Conservation (phyloP, 2,113 vertebrate genomes). For the Crotalus viridis region DNA sequence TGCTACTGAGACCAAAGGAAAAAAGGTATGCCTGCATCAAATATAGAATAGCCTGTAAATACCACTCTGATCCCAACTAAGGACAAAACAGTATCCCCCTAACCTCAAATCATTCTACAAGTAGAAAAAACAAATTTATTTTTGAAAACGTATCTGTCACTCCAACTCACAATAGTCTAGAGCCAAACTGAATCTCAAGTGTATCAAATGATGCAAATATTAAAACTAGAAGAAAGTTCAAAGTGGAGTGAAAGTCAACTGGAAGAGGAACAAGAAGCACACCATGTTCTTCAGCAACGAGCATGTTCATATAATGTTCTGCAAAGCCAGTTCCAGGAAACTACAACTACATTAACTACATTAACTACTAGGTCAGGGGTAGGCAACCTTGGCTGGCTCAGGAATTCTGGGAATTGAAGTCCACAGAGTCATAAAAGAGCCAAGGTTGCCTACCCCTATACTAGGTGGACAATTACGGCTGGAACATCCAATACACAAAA, state of each 20-base stretch:
- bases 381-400: too few species aligned
- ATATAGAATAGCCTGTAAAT: not conserved
- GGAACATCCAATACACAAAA: not conserved
- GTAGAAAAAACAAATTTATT: not conserved
- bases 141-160: not conserved
- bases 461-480: not conserved
- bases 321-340: not conserved
- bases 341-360: not conserved
- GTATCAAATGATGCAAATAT: not conserved
- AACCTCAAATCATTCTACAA: not conserved
- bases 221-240: slow-evolving; percentile 3
- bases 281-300: not conserved
- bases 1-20: not conserved
- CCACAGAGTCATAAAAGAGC: too few species aligned
- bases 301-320: not conserved
- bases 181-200: not conserved
- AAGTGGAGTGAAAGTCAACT: not conserved
- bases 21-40: not conserved
- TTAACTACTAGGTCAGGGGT: not conserved
- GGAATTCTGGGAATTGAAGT: too few species aligned
- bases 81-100: not conserved
- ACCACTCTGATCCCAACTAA: not conserved
- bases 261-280: not conserved
- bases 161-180: not conserved
- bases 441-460: not conserved